Base-by-base conservation (phyloP, 2,888 invertebrate genomes). In the Biston stratarius region DNA sequence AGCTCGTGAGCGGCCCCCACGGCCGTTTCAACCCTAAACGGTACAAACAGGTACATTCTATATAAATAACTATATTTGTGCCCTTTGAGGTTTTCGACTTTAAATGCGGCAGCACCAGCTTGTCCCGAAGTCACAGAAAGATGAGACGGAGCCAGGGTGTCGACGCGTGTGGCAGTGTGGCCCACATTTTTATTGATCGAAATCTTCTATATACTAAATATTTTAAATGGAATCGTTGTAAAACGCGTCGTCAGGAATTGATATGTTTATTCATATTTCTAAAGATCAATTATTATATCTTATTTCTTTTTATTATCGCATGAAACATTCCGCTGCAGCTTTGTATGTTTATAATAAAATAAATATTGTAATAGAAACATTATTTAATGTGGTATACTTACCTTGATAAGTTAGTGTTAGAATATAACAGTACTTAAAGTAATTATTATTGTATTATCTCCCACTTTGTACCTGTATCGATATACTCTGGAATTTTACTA, bases 281-380 rank as follows among this genome's bases (percentile, higher is more conserved):
- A 12, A 57, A 49, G 51, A 24, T 45, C 42, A 57, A 47, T 14
- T 49, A 38, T 38, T 38, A 0, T 38, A 38, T 33, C 33, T 33
- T 52, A 52, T 55, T 59, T 48, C 47, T 60, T n/a, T 48, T 58
- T 52, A 67, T 57, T 59, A 55, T 55, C 51, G 67, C 67, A 64
- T 58, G 69, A 80, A 72, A 81, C 81, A 81, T 81, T 81, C 81
- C 81, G 81, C 74, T 47, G 63, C 56, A 42, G 65, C 68, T 68
- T 66, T 68, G 66, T 71, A 63, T 68, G 63, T 69, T 64, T 61
- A 47, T 69, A 64, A 49, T 61, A 56, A 62, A 61, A 58, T 42
- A 48, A 64, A 62, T 49, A 67, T 68, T 36, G 14, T 44, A 64
- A 61, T 61, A 64, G 61, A 49, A 45, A 61, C 61, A 63, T 56